Evolutionary conservation across 2,113 vertebrate species (phyloP), one percentile per base, ranked within the genome.

Genomic region (Origma solitaria): DNA sequence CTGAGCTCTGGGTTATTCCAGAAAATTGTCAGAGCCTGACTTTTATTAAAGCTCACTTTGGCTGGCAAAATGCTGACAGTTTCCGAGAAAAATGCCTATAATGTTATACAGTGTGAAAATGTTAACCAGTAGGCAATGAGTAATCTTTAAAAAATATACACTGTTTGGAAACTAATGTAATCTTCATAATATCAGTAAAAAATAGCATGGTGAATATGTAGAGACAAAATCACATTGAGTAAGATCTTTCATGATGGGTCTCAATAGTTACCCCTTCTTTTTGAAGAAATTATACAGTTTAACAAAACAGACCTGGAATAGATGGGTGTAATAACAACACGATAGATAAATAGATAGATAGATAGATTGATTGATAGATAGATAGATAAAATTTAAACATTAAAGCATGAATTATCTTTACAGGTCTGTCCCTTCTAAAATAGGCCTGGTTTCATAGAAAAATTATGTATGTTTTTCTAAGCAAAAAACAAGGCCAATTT

Each of bases 21-120:
- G 93, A 96, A 97, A 97, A 96, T 96, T 97, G 94, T 94, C 91
- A 97, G 71, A 93, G 85, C 20, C 83, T 93, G 82, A 56, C 81
- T 95, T 96, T 88, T 96, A 91, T 91, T 95, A 96, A 96, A 96
- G 47, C 90, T 94, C 71, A 0, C 85, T 95, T 95, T 95, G 95
- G 93, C 87, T 96, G 94, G 94, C 92, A 96, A 92, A 91, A 84
- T 91, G 79, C 82, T 96, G 88, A 89, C 91, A 92, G 75, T 96
- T 95, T 86, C 80, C 82, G 71, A 92, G 84, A 95, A 95, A 89
- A 92, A 64, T 2, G 58, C n/a, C 86, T 92, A 22, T 90, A 95
- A 96, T 92, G 28, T 94, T 77, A 94, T 86, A 91, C 77, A 96
- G 82, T 14, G 81, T 82, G 96, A 92, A 95, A 95, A 95, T 88